Base-by-base conservation (phyloP, 2,113 vertebrate genomes). In the Eretmochelys imbricata region DNA sequence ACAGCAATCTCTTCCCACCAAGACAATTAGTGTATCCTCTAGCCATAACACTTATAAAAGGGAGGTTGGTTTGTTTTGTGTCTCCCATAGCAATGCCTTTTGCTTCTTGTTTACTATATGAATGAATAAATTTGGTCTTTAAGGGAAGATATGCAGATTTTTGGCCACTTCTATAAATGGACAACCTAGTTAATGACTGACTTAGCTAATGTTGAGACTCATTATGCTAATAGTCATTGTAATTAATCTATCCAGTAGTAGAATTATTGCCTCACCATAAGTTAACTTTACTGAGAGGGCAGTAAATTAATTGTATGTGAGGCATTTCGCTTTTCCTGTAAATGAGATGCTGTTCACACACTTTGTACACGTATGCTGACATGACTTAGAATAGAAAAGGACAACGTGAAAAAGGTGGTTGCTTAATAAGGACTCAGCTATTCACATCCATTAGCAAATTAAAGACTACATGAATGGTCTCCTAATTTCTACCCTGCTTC, bases 321-420 rank as follows among this genome's bases (percentile, higher is more conserved):
- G 17, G 0, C 0, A 0, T 49, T 46, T 53, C 24, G 48, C 0
- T 9, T 35, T 87, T 62, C 6, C 51, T 92, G 20, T 24, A 35
- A 13, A 16, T 13, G 51, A 53, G 84, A 81, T 12, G 22, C 17
- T 75, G 54, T 94, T 90, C 2, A 38, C 38, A 62, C 35, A 38
- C 72, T 46, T 59, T 65, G 22, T 46, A 53, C 84, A 85, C 49
- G 59, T 78, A 24, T 80, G 93, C 50, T 51, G 53, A 82, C 42
- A 80, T 46, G 72, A 62, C 3, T 85, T 50, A 14, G 42, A 38
- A 62, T 17, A 54, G 46, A 42, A 62, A 79, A 88, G 80, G 50
- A 48, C 20, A 50, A 29, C 0, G 0, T 62, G 69, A 75, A 69
- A 35, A 59, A 81, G 14, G 7, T 80, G 42, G 8, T 35, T 92